These are phyloP conservation scores for Eupithecia exiguata DNA, from an alignment of 2,888 invertebrate genomes.

Conservation along the genomic window DNA sequence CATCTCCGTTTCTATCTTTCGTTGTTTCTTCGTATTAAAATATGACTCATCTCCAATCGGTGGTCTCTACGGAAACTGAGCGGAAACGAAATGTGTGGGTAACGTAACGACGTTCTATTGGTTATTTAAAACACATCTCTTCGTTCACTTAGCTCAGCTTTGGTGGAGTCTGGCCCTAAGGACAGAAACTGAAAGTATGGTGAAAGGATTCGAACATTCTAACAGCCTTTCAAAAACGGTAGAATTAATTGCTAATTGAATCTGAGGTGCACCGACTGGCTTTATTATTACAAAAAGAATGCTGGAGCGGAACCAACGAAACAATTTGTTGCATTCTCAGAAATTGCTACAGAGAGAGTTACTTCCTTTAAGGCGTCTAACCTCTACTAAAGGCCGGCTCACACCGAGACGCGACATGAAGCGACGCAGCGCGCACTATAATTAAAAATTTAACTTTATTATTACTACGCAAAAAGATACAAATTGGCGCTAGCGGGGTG, in stretches of 20 bases:
- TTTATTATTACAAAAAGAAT: slow-evolving; percentile 8
- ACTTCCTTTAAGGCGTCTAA: background rate
- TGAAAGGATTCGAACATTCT: slow-evolving; percentile 20
- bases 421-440: no score
- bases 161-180: background rate
- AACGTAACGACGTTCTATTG: no score
- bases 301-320: slow-evolving; percentile 6
- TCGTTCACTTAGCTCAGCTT: background rate
- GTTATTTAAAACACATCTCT: no score
- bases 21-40: no score
- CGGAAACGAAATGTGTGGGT: no score
- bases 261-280: slow-evolving; percentile 10
- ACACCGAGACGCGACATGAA: no score
- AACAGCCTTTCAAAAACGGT: slow-evolving; percentile 4
- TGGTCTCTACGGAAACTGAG: no score
- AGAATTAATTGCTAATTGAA: slow-evolving; percentile 13
- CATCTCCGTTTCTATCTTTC: no score
- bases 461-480: no score
- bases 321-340: slow-evolving; percentile 6
- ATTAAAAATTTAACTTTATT: no score
- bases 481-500: no score
- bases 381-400: background rate
- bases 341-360: background rate
- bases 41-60: no score
- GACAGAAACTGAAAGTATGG: slow-evolving; percentile 14